A percentile compares a stretch with the other conserved stretches of the same genome.
Conservation (phyloP, 2,113 vertebrate genomes). For the Probosciger aterrimus region DNA sequence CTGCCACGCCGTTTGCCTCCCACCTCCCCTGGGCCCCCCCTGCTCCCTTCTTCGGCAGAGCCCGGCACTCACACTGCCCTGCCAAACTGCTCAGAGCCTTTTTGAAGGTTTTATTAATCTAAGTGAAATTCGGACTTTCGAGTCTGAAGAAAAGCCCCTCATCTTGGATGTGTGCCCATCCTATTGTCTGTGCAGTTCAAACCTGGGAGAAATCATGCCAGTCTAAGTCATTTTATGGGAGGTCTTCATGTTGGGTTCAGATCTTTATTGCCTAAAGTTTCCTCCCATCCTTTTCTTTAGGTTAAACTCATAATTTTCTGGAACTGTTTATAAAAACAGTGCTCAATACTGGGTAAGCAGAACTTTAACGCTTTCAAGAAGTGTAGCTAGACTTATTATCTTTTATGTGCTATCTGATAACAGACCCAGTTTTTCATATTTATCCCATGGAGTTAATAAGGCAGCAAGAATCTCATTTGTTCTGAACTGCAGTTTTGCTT, state of each 20-base stretch:
- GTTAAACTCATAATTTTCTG: not conserved
- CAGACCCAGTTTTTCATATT: not conserved
- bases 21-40: not conserved
- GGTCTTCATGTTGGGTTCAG: not conserved
- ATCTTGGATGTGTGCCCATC: not conserved
- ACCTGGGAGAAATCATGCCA: not conserved
- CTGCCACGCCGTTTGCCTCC: not conserved
- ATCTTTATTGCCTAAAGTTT: not conserved
- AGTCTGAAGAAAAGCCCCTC: not conserved
- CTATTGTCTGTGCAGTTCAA: fast-evolving
- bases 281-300: not conserved
- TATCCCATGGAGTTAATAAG: not conserved
- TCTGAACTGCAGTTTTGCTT: not conserved
- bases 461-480: not conserved
- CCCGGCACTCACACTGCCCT: fast-evolving
- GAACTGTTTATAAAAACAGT: not conserved
- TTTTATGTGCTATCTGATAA: not conserved
- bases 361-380: not conserved
- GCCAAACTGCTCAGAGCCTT: not conserved
- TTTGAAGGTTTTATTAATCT: not conserved
- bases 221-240: not conserved
- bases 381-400: not conserved
- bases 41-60: fast-evolving
- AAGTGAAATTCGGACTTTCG: not conserved
- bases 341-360: not conserved